Percentiles rank a stretch among this genome's conserved stretches.
Conservation (phyloP, 1,140 invertebrate genomes). For the Scaptomyza montana region DNA sequence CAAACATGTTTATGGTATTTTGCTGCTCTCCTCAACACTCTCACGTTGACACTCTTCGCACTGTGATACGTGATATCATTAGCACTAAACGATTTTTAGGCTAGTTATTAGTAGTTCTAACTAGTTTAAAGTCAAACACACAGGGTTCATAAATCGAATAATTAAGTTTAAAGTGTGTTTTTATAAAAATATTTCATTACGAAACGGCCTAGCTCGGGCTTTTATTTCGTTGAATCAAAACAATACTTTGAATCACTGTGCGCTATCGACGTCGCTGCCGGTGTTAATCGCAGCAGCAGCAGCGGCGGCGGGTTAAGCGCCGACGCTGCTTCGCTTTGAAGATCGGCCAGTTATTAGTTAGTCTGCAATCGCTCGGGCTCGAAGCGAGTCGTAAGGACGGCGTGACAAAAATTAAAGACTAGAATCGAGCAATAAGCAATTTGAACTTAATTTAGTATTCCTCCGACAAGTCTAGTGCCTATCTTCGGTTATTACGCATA, state of each 20-base stretch:
- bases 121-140: neutral
- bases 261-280: slow-evolving; percentile 13
- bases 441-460: neutral
- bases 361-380: slow-evolving; percentile 75
- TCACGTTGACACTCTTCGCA: neutral
- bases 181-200: neutral
- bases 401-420: slow-evolving; percentile 15
- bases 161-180: neutral
- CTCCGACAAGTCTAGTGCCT: slow-evolving; percentile 6
- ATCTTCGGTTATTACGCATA: slow-evolving; percentile 45
- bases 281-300: slow-evolving; percentile 35
- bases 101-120: neutral
- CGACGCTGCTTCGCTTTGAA: slow-evolving; percentile 64
- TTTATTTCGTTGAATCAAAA: neutral
- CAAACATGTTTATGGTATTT: neutral
- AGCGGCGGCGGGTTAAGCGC: slow-evolving; percentile 69
- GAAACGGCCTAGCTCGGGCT: neutral
- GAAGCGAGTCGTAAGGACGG: slow-evolving; percentile 58
- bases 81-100: neutral
- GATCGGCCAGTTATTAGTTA: slow-evolving; percentile 74
- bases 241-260: slow-evolving; percentile 20
- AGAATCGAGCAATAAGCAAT: neutral
- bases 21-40: neutral
- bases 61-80: neutral
- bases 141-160: neutral